Conservation (phyloP, 1,140 invertebrate genomes). For the Stegodyphus dumicola region DNA sequence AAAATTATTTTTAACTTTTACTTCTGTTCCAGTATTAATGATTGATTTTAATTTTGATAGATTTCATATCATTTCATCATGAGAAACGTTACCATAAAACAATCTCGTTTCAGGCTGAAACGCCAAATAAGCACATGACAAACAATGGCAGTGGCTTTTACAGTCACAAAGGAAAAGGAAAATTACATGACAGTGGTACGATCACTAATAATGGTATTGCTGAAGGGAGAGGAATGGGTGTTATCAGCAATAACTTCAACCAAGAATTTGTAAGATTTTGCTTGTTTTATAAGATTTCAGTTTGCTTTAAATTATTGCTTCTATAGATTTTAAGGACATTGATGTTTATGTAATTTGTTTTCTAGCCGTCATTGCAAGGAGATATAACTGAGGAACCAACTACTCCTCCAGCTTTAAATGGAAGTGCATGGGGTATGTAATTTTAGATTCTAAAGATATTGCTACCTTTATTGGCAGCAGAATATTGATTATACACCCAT, state of each 20-base stretch:
- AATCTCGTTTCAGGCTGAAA: not conserved
- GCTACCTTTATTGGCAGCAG: not conserved
- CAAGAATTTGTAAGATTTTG: constrained; percentile 68
- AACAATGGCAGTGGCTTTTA: constrained; percentile 49
- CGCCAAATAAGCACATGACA: constrained; percentile 51
- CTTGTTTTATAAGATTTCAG: not conserved
- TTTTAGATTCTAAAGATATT: not conserved
- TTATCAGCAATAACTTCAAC: constrained; percentile 66
- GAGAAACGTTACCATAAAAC: too few relatives aligned
- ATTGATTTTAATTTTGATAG: too few relatives aligned
- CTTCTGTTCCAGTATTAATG: too few relatives aligned
- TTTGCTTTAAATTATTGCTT: not conserved
- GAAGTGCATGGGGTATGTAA: constrained; percentile 67
- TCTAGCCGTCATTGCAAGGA: constrained; percentile 68
- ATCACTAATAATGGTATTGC: constrained; percentile 41
- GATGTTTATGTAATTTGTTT: constrained; percentile 5
- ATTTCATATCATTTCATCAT: too few relatives aligned
- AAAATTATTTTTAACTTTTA: too few relatives aligned
- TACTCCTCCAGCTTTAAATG: constrained; percentile 61
- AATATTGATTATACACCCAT: not conserved
- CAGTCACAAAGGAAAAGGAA: constrained; percentile 54
- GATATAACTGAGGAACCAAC: constrained; percentile 63
- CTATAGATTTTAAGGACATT: not conserved
- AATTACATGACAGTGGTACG: constrained; percentile 28
- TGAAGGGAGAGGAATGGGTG: constrained; percentile 62